phyloP scores from a whole-genome alignment of 2,888 invertebrate species.

The Acleris literana region DNA sequence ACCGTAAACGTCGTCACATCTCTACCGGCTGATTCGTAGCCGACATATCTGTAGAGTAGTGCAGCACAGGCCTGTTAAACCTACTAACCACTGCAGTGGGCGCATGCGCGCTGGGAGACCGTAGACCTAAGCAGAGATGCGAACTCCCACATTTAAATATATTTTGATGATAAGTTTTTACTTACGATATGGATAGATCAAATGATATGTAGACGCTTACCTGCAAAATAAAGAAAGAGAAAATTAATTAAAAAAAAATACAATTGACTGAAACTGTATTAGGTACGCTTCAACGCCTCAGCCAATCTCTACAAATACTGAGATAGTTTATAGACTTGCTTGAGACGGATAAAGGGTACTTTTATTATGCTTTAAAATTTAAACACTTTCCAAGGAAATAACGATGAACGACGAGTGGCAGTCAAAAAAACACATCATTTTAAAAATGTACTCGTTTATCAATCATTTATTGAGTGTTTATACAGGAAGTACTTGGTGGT shows the following conservation, averaged over 20 bases:
- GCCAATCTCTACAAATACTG: no score
- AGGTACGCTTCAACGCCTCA: no score
- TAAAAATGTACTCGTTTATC: no score
- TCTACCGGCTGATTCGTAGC: constrained; percentile 31
- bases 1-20: constrained; percentile 20
- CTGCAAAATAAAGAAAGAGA: constrained; percentile 39
- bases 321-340: no score
- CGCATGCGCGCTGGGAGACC: constrained; percentile 55
- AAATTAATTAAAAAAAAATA: constrained; percentile 1
- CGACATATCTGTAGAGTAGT: constrained; percentile 34
- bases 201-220: constrained; percentile 37
- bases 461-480: no score
- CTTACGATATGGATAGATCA: constrained; percentile 24
- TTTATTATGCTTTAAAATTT: no score
- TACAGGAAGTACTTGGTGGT: no score
- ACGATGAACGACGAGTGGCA: no score
- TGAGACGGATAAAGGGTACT: no score
- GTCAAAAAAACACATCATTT: no score
- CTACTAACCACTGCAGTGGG: constrained; percentile 55
- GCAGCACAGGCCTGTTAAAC: constrained; percentile 43
- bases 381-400: no score
- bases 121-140: constrained; percentile 24
- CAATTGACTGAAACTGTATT: not conserved
- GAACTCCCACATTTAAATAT: constrained; percentile 6
- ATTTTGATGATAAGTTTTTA: constrained; percentile 10